phyloP scores from a whole-genome alignment of 2,113 vertebrate species.

The Steatornis caripensis region DNA sequence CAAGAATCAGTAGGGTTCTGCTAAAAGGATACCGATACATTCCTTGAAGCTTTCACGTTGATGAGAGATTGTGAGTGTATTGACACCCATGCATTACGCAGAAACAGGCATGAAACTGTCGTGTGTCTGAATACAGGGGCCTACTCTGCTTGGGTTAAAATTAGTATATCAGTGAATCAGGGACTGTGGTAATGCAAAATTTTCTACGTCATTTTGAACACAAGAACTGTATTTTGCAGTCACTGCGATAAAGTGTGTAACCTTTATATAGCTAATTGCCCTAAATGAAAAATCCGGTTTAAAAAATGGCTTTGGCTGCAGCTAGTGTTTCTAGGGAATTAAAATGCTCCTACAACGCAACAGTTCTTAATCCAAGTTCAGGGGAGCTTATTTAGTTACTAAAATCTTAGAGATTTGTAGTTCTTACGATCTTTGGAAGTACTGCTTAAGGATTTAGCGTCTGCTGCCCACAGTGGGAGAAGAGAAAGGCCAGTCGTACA shows the following conservation, averaged over 20 bases:
- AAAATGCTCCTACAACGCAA: background rate
- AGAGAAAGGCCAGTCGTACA: background rate
- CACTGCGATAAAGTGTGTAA: background rate
- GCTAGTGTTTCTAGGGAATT: background rate
- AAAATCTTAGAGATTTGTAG: background rate
- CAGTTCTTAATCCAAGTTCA: background rate
- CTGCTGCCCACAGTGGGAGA: background rate
- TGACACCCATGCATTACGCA: background rate
- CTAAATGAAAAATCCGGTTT: background rate
- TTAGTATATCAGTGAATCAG: background rate
- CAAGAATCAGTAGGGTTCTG: background rate
- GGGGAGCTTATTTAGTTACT: background rate
- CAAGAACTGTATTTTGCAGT: background rate
- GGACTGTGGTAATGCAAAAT: background rate
- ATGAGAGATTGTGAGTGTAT: background rate
- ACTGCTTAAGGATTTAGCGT: constrained; percentile 12
- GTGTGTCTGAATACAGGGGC: background rate
- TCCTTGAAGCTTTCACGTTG: background rate
- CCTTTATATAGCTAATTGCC: background rate
- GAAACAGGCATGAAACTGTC: background rate
- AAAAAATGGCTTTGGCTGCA: background rate
- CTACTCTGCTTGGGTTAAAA: background rate
- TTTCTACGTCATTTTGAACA: background rate
- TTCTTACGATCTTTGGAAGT: background rate
- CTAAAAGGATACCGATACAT: background rate